phyloP scores from a whole-genome alignment of 2,888 invertebrate species.

The Spicauda simplicius region DNA sequence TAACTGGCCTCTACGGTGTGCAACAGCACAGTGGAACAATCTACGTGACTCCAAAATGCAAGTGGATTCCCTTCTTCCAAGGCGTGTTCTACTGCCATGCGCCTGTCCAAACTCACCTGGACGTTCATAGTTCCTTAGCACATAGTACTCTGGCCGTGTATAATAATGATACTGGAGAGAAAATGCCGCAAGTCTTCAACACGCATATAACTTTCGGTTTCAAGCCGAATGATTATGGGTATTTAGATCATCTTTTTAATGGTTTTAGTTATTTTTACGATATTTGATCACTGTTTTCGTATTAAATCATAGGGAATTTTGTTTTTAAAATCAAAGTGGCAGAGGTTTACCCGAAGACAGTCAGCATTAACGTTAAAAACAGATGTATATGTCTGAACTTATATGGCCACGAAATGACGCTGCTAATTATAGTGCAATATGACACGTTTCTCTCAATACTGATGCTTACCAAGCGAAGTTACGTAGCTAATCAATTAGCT shows the following conservation, averaged over 20 bases:
- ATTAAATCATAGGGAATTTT: too few relatives aligned
- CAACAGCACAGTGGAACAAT: conserved; percentile 58
- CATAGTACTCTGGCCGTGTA: conserved; percentile 61
- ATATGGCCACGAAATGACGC: too few relatives aligned
- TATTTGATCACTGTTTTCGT: too few relatives aligned
- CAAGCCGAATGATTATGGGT: conserved; percentile 64
- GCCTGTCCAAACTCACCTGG: conserved; percentile 69
- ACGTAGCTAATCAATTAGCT: too few relatives aligned
- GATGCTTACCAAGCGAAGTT: too few relatives aligned
- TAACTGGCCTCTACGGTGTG: conserved; percentile 61
- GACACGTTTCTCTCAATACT: too few relatives aligned
- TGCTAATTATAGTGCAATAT: too few relatives aligned
- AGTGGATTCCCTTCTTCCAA: conserved; percentile 76
- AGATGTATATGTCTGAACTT: too few relatives aligned
- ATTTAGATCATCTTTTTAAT: conserved; percentile 24
- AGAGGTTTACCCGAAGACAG: too few relatives aligned
- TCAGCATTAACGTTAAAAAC: too few relatives aligned
- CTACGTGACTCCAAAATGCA: conserved; percentile 56
- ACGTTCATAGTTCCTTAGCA: conserved; percentile 58
- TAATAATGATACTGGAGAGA: conserved; percentile 64
- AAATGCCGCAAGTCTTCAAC: conserved; percentile 63
- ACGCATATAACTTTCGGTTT: conserved; percentile 67
- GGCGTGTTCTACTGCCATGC: conserved; percentile 69
- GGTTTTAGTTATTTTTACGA: too few relatives aligned
- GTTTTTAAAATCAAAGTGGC: too few relatives aligned